Percentiles rank a stretch among this genome's conserved stretches.
Conservation (phyloP, 2,113 vertebrate species). For the Daphoenositta chrysoptera region DNA sequence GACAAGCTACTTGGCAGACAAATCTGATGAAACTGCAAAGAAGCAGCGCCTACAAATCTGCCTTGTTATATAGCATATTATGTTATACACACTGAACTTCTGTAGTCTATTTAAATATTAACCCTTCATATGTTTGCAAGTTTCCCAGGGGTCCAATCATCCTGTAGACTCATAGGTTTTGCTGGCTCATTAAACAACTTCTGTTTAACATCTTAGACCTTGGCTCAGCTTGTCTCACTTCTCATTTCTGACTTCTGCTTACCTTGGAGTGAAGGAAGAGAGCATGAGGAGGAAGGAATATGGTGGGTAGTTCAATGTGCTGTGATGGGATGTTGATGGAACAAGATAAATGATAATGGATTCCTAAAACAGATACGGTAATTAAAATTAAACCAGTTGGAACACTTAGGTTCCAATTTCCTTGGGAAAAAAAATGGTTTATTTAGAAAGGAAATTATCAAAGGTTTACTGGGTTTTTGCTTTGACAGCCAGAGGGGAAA, state of each 20-base stretch:
- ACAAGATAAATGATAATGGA: neutral
- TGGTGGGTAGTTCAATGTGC: neutral
- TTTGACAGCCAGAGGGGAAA: neutral
- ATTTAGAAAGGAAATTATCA: neutral
- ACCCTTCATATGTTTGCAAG: neutral
- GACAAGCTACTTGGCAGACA: neutral
- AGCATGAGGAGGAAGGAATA: neutral
- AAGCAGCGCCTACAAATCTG: neutral
- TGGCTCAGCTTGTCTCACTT: neutral
- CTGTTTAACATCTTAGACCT: neutral
- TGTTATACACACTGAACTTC: neutral
- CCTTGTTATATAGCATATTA: neutral
- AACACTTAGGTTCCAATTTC: neutral
- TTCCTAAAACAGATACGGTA: neutral
- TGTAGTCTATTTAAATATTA: constrained; percentile 35
- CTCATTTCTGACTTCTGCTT: neutral
- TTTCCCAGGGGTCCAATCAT: neutral
- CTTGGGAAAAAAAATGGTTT: neutral
- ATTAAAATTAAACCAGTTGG: neutral
- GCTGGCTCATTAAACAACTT: neutral
- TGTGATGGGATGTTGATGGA: neutral
- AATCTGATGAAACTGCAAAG: neutral
- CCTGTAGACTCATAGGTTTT: neutral
- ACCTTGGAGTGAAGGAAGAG: neutral
- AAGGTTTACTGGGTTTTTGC: neutral